Evolutionary conservation across 2,888 invertebrate genomes (phyloP).

Genomic region (Tachina fera): DNA sequence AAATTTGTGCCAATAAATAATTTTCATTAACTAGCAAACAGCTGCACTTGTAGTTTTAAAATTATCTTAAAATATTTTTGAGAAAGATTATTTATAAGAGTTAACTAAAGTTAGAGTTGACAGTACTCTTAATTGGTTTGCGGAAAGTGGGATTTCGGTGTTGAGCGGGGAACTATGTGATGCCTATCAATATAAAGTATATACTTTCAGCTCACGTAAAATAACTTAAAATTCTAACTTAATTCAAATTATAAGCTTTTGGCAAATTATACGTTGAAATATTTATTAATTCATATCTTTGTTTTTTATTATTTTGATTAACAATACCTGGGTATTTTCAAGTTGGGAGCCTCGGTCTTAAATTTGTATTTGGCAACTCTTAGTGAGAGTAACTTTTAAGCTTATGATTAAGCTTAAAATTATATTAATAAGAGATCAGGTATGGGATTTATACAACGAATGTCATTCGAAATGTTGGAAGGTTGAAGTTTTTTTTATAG

Average conservation of each 20-base stretch:
- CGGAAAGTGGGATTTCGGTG: background rate
- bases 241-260: too few species aligned
- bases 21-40: slow-evolving; percentile 18
- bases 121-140: too few species aligned
- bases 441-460: background rate
- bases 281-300: background rate
- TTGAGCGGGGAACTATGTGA: too few species aligned
- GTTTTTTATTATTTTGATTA: too few species aligned
- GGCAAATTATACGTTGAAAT: too few species aligned
- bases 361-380: background rate
- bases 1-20: background rate
- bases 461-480: too few species aligned
- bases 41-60: background rate
- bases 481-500: background rate
- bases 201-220: too few species aligned
- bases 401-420: background rate
- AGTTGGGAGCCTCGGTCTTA: background rate
- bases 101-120: background rate
- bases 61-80: background rate
- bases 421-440: background rate
- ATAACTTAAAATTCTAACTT: too few species aligned
- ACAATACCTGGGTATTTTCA: background rate
- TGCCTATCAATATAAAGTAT: too few species aligned
- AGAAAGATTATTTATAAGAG: background rate
- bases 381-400: background rate